Evolutionary conservation across 2,797 vertebrate genomes (phyloP).

Genomic region (Poecile montanus): DNA sequence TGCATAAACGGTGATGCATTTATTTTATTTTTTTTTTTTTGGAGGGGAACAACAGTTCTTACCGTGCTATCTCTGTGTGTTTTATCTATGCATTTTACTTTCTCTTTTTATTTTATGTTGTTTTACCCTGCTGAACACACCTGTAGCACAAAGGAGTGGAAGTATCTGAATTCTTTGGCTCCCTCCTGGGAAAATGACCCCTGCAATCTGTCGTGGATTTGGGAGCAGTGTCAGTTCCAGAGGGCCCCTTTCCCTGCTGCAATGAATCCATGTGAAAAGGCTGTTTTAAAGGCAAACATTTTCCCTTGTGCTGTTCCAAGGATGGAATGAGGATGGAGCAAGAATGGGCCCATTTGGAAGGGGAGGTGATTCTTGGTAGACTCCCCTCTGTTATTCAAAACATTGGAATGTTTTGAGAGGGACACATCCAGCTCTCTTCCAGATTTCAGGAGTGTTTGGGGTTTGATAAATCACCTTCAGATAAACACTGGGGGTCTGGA

Average conservation of each 20-base stretch:
- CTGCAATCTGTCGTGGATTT: neutral
- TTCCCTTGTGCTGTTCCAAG: neutral
- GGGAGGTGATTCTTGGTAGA: neutral
- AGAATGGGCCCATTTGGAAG: neutral
- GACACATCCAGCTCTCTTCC: neutral
- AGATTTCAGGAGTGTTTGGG: neutral
- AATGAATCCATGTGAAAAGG: neutral
- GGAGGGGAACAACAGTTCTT: neutral
- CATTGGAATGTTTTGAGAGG: neutral
- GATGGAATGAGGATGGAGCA: neutral
- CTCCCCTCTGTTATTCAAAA: neutral
- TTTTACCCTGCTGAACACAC: neutral
- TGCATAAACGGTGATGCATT: rapidly evolving
- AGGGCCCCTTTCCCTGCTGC: neutral
- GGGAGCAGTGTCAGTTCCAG: neutral
- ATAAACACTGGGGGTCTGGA: neutral
- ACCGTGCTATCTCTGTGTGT: neutral
- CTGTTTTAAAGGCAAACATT: neutral
- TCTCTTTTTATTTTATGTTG: neutral
- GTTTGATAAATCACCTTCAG: neutral
- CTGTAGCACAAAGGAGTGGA: neutral
- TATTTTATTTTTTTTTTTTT: no score
- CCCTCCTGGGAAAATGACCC: neutral
- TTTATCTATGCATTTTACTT: neutral
- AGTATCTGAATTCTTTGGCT: neutral